phyloP scores from a whole-genome alignment of 1,140 invertebrate species.

The Mactra quadrangularis region DNA sequence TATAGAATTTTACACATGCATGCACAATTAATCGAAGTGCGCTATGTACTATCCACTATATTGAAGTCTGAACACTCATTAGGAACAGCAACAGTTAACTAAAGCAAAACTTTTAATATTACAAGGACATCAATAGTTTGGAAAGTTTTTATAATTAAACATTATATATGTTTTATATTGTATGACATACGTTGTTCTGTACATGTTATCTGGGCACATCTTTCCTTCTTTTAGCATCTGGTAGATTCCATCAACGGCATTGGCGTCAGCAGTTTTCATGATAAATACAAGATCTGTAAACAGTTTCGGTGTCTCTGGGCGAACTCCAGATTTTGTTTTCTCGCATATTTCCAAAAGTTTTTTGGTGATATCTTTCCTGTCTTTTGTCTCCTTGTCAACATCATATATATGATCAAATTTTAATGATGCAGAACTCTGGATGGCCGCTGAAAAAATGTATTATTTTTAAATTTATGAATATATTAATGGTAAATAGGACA shows the following conservation, averaged over 20 bases:
- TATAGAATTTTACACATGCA: too few species aligned
- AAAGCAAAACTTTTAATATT: too few species aligned
- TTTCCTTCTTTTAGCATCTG: conserved; percentile 54
- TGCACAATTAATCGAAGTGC: too few species aligned
- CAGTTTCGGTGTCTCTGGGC: conserved; percentile 80
- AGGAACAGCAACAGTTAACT: too few species aligned
- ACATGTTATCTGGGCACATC: conserved; percentile 69
- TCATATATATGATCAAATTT: conserved; percentile 73
- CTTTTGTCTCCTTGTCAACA: conserved; percentile 22
- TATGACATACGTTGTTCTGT: conserved; percentile 66
- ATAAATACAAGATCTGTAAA: conserved; percentile 81
- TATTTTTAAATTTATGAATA: too few species aligned
- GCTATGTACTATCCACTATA: too few species aligned
- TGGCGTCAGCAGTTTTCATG: conserved; percentile 69
- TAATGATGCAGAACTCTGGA: conserved; percentile 29
- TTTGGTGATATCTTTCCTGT: conserved; percentile 55
- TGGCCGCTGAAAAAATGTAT: conserved; percentile 25
- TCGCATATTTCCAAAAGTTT: conserved; percentile 70
- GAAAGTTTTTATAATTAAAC: too few species aligned
- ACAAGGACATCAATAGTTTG: too few species aligned
- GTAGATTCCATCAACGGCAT: conserved; percentile 65
- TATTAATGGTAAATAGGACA: too few species aligned
- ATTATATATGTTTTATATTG: too few species aligned
- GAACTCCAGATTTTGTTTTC: conserved; percentile 63
- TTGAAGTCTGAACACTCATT: too few species aligned